Evolutionary conservation across 2,113 vertebrate species (phyloP).

Genomic region (Conger conger): DNA sequence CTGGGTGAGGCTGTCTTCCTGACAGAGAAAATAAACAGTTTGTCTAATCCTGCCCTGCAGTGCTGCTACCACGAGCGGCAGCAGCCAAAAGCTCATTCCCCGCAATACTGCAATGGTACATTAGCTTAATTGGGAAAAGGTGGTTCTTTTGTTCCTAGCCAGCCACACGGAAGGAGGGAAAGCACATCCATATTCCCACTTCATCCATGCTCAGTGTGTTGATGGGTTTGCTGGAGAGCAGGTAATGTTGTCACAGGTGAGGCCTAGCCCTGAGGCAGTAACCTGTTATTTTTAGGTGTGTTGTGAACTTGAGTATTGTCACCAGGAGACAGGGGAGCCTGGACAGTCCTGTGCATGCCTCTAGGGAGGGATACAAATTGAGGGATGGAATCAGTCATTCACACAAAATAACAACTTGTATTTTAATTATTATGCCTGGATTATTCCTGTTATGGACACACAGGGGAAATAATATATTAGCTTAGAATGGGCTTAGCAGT

Average conservation of each 20-base stretch:
- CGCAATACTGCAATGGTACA: conserved; percentile 44
- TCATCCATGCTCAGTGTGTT: conserved; percentile 45
- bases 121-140: conserved; percentile 65
- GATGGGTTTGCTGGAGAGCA: conserved; percentile 45
- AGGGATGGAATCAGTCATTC: background rate
- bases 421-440: background rate
- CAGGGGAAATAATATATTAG: background rate
- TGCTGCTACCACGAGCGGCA: conserved; percentile 28
- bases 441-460: background rate
- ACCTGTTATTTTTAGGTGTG: conserved; percentile 6
- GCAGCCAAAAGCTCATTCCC: conserved; percentile 25
- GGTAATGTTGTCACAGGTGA: conserved; percentile 39
- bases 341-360: background rate
- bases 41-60: conserved; percentile 48
- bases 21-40: conserved; percentile 39
- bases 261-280: conserved; percentile 10
- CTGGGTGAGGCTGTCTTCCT: conserved; percentile 44
- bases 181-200: conserved; percentile 23
- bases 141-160: conserved; percentile 61
- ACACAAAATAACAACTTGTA: background rate
- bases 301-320: background rate
- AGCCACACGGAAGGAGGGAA: conserved; percentile 54
- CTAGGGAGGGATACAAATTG: background rate
- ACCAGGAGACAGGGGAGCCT: conserved; percentile 8
- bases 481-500: background rate